These are phyloP conservation scores for Dasyornis broadbenti DNA, from an alignment of 2,113 vertebrate species.

Conservation along the genomic window DNA sequence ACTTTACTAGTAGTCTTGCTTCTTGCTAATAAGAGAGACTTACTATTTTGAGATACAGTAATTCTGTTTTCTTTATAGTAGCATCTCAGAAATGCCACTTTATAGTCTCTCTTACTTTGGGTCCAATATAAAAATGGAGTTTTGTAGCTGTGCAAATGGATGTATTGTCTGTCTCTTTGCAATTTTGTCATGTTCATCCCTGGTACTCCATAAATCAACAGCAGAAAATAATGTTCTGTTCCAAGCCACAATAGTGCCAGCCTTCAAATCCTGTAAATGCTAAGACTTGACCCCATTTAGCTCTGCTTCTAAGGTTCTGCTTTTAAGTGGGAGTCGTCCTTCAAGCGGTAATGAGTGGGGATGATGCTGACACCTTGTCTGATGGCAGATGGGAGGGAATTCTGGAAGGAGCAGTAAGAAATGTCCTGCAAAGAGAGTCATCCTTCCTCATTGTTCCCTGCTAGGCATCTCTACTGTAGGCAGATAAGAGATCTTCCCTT, in stretches of 20 bases:
- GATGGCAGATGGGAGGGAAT: not conserved
- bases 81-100: not conserved
- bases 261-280: not conserved
- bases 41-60: not conserved
- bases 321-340: not conserved
- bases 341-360: not conserved
- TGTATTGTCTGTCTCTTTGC: not conserved
- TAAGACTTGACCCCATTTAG: not conserved
- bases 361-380: not conserved
- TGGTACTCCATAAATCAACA: not conserved
- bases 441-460: not conserved
- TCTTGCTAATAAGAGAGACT: not conserved
- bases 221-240: not conserved
- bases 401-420: not conserved
- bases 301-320: not conserved
- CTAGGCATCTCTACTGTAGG: not conserved
- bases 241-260: not conserved
- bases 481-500: not conserved
- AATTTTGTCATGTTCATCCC: not conserved
- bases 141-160: not conserved
- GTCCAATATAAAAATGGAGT: not conserved
- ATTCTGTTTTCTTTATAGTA: not conserved
- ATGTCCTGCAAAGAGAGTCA: not conserved
- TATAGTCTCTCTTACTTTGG: not conserved
- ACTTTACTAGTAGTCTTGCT: not conserved